Evolutionary conservation across 2,888 invertebrate genomes (phyloP), one percentile per base, ranked within the genome.

Genomic region (Eurytoma californica): DNA sequence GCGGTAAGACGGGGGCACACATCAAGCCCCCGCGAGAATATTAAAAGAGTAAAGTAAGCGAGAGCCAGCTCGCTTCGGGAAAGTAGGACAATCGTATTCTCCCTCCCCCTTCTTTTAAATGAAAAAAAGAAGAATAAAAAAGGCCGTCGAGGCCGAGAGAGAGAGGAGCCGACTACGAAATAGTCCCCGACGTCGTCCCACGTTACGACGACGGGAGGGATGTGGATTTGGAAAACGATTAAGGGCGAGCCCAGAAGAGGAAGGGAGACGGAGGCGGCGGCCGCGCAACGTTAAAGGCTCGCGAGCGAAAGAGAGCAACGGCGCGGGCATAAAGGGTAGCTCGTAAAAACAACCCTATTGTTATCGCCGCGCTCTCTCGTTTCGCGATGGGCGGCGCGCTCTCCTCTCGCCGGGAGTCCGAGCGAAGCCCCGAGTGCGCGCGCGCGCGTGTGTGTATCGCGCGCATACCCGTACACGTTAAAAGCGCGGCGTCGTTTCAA

Each of bases 271-370:
- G 79, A 63, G 77, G 18, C 12, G 77, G 18, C 12, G 12, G 20
- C 14, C 9, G n/a, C 14, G 39, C 18, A 58, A 63, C 20, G 61
- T 39, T 70, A 13, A 16, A 72, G 63, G 72, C 55, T 51, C 69
- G 49, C n/a, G 60, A 47, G 61, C 7, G 80, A 83, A 78, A 74
- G 81, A 82, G 84, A 83, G 79, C 77, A 81, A 76, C 53, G 70
- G 82, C 80, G 53, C 30, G 63, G 30, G 60, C 68, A 82, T 79
- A 77, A 81, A 80, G 68, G 49, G 69, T 53, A 53, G 80, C 63
- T 86, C 86, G 86, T 88, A 89, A 89, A 89, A 87, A 87, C 87
- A 88, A 85, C 84, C 86, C 86, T 85, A 87, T 88, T 88, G 88
- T 88, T 87, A 86, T 86, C 85, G 86, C 76, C 47, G 82, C 84